These are phyloP conservation scores for Drosophila histrio DNA, from an alignment of 2,888 invertebrate genomes.

Conservation along the genomic window DNA sequence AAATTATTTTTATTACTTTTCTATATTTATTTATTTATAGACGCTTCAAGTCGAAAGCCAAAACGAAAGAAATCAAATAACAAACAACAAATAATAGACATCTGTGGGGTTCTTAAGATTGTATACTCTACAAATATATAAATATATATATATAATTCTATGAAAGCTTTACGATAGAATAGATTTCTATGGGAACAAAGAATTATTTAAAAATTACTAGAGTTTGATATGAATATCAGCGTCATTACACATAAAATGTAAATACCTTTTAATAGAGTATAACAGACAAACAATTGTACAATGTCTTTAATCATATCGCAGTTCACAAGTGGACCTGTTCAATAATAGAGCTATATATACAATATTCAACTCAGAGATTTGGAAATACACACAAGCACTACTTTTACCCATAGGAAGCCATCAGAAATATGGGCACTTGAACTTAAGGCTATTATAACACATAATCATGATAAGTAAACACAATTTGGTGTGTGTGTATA, in stretches of 20 bases:
- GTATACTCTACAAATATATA: neutral
- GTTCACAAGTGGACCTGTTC: slow-evolving; percentile 35
- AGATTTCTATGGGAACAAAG: too few relatives aligned
- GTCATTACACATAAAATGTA: neutral
- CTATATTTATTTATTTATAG: slow-evolving; percentile 34
- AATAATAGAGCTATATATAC: slow-evolving; percentile 11
- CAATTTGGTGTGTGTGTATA: neutral
- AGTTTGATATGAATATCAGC: neutral
- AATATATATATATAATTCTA: neutral
- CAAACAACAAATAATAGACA: slow-evolving; percentile 8
- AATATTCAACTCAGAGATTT: slow-evolving; percentile 22
- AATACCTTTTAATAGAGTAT: slow-evolving; percentile 1
- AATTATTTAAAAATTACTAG: too few relatives aligned
- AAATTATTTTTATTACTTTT: slow-evolving; percentile 49
- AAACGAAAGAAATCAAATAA: slow-evolving; percentile 5
- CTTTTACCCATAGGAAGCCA: slow-evolving; percentile 18
- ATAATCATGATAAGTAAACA: slow-evolving; percentile 27
- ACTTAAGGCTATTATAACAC: slow-evolving; percentile 6
- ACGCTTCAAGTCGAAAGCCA: neutral
- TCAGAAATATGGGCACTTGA: slow-evolving; percentile 30
- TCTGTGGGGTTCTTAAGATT: neutral
- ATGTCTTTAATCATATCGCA: slow-evolving; percentile 53
- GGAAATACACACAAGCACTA: neutral
- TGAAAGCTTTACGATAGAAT: neutral
- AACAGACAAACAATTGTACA: slow-evolving; percentile 1